A percentile compares a stretch with the other conserved stretches of the same genome.
Evolutionary conservation across 2,888 invertebrate species (phyloP).

Genomic region (Perdita meconis): DNA sequence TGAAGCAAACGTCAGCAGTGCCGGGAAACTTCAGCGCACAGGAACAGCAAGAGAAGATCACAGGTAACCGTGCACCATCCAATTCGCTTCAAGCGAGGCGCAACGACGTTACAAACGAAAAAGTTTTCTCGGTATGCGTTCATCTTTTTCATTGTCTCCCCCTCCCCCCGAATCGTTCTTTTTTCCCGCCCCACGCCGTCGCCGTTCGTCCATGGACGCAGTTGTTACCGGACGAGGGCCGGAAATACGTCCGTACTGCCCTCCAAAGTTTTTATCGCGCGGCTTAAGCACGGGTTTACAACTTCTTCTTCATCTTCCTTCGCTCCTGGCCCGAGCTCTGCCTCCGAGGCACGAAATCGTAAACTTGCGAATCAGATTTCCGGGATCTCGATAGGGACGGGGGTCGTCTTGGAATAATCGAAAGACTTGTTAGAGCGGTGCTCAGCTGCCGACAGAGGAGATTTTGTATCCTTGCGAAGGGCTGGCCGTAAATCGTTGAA

Average conservation of each 20-base stretch:
- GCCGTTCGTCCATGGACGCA: conserved; percentile 31
- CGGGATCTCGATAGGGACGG: conserved; percentile 50
- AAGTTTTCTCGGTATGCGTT: conserved; percentile 53
- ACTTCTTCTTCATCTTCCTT: conserved; percentile 59
- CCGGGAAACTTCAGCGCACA: not conserved
- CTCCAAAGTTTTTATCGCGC: conserved; percentile 70
- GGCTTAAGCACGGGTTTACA: conserved; percentile 69
- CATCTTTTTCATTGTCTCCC: conserved; percentile 64
- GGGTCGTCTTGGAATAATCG: conserved; percentile 58
- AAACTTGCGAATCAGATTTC: conserved; percentile 67
- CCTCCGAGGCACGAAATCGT: conserved; percentile 58
- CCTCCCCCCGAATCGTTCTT: conserved; percentile 43
- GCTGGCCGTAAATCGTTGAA: conserved; percentile 22
- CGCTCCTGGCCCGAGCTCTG: conserved; percentile 3
- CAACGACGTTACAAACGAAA: conserved; percentile 53
- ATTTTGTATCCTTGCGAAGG: conserved; percentile 12
- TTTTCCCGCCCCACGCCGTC: not conserved
- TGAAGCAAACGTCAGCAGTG: conserved; percentile 30
- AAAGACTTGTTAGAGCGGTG: conserved; percentile 43
- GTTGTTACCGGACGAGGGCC: conserved; percentile 58
- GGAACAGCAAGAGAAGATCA: conserved; percentile 29
- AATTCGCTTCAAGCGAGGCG: conserved; percentile 45
- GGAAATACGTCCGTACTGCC: conserved; percentile 65
- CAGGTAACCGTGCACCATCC: conserved; percentile 47
- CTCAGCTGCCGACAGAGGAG: conserved; percentile 4